Conservation (phyloP, 2,113 vertebrate genomes). For the Brachypteracias leptosomus region DNA sequence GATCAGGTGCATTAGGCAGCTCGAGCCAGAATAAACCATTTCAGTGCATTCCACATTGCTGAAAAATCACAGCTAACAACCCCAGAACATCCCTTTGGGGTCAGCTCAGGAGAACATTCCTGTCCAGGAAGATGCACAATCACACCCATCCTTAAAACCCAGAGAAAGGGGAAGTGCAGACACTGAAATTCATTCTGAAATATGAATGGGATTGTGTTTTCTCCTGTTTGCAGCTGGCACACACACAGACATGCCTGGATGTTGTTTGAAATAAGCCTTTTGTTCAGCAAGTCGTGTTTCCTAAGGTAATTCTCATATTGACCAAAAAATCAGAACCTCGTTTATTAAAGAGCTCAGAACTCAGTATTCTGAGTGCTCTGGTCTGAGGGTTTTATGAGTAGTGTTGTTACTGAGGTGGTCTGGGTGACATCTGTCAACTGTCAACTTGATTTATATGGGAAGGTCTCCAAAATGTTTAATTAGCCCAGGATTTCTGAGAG, state of each 20-base stretch:
- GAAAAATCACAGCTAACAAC: constrained; percentile 6
- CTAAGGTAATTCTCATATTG: not conserved
- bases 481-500: not conserved
- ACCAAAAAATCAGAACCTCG: fast-evolving
- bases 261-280: not conserved
- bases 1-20: constrained; percentile 25
- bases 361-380: fast-evolving
- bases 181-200: not conserved
- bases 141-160: not conserved
- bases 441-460: not conserved
- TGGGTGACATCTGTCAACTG: not conserved
- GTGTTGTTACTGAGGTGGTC: not conserved
- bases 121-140: not conserved
- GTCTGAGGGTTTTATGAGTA: not conserved
- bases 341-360: not conserved
- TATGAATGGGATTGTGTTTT: not conserved
- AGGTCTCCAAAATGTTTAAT: not conserved
- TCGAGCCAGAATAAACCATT: not conserved
- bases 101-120: not conserved
- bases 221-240: not conserved
- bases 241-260: not conserved
- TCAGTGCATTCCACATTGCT: not conserved
- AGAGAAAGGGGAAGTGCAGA: not conserved
- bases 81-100: constrained; percentile 5
- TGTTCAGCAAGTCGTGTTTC: not conserved